Conservation (phyloP, 1,140 invertebrate species). For the Globodera rostochiensis region DNA sequence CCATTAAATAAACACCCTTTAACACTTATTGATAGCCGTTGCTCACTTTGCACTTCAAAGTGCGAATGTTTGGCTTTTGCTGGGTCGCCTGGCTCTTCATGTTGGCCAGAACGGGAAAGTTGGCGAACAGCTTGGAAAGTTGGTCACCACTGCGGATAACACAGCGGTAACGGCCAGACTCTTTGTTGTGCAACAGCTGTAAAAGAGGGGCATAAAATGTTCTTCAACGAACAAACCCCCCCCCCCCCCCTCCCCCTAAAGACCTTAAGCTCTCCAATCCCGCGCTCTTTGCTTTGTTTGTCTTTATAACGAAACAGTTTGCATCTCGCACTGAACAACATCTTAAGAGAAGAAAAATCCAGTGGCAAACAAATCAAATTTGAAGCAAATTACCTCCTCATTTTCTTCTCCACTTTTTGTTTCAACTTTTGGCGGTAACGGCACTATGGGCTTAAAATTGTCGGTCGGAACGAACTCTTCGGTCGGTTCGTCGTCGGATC, state of each 20-base stretch:
- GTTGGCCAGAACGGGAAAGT: constrained; percentile 44
- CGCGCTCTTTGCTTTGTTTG: constrained; percentile 69
- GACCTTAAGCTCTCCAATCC: constrained; percentile 68
- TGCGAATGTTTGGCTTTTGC: constrained; percentile 19
- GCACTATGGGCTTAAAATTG: constrained; percentile 68
- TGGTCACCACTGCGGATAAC: constrained; percentile 67
- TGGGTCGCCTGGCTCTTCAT: constrained; percentile 12
- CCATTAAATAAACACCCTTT: neutral
- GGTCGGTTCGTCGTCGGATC: constrained; percentile 28
- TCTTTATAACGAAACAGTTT: constrained; percentile 56
- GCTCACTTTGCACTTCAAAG: constrained; percentile 19
- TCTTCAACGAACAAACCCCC: neutral
- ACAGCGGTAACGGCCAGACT: constrained; percentile 55
- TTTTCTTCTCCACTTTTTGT: constrained; percentile 58
- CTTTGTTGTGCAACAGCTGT: constrained; percentile 35
- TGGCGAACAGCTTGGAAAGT: constrained; percentile 68
- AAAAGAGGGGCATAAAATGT: neutral
- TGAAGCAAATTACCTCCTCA: constrained; percentile 42
- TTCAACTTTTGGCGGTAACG: constrained; percentile 66
- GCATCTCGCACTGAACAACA: constrained; percentile 46
- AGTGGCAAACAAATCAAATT: neutral
- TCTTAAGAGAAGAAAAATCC: constrained; percentile 29
- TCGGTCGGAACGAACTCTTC: constrained; percentile 38
- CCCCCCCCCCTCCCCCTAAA: neutral
- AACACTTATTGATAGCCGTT: neutral